phyloP scores from a whole-genome alignment of 2,888 invertebrate species.

The Anoplius nigerrimus region DNA sequence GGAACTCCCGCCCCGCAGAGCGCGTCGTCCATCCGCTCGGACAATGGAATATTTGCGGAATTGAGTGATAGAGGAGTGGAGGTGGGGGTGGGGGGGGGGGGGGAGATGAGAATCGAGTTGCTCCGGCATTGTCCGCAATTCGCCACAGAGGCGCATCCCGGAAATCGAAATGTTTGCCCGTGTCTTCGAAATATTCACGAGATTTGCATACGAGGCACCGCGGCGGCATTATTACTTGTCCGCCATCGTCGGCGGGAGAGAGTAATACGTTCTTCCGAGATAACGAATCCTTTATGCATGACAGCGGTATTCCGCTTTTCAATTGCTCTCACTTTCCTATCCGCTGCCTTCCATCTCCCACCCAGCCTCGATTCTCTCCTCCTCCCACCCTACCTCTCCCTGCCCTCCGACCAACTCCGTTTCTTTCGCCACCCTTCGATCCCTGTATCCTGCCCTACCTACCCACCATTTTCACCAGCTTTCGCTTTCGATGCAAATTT shows the following conservation, averaged over 20 bases:
- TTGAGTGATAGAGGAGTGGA: no score
- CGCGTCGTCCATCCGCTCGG: no score
- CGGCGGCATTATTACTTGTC: constrained; percentile 23
- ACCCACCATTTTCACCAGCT: constrained; percentile 28
- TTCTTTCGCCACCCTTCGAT: constrained; percentile 20
- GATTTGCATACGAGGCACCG: not conserved
- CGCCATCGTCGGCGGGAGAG: constrained; percentile 19
- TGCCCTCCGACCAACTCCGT: constrained; percentile 26
- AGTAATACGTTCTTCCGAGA: not conserved
- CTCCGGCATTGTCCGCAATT: not conserved
- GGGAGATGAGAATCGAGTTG: no score
- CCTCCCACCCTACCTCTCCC: not conserved
- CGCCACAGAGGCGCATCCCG: not conserved
- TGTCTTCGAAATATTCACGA: constrained; percentile 6
- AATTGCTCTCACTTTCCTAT: constrained; percentile 31
- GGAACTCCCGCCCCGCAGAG: no score
- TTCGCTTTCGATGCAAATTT: constrained; percentile 67
- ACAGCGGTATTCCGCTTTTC: constrained; percentile 19
- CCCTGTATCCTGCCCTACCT: constrained; percentile 1
- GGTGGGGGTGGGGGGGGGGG: no score
- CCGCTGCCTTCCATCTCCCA: not conserved
- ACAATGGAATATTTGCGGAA: no score
- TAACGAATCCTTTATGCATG: constrained; percentile 15
- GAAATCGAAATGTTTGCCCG: constrained; percentile 10
- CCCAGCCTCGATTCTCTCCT: constrained; percentile 17